Base-by-base conservation (phyloP, 1,140 invertebrate species). In the Euwallacea fornicatus region DNA sequence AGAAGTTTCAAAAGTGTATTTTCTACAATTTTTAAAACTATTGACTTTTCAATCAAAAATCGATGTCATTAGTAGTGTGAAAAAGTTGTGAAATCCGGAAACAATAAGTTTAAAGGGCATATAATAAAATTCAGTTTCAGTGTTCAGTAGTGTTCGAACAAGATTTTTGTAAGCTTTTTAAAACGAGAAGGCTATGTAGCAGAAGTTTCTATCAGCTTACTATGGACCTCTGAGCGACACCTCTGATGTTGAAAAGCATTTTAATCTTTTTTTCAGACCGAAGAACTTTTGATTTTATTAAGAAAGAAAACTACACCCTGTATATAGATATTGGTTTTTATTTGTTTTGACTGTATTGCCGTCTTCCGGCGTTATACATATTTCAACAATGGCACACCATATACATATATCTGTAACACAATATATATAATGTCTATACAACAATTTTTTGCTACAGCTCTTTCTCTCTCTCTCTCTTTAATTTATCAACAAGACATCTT, bases 351-450 rank as follows among this genome's bases (percentile, higher is more conserved):
- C 78, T 78, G 77, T 75, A 76, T 73, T 66, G 77, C 78, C 75
- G 64, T 58, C 69, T 63, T 42, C 74, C 75, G 78, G 77, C 75
- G 69, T 75, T 76, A 77, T 77, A 78, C 72, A 76, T 64, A 67
- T 76, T 78, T 80, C 75, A 80, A 78, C 78, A 80, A 81, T 81
- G 80, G 80, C 80, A 81, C 80, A 80, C 80, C 70, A 72, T 77
- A 75, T 80, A 81, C 78, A 81, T 76, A 73, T 74, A 79, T 78
- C 75, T 78, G 75, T 78, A 78, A 80, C 78, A 78, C 78, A 81
- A 80, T 79, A 81, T 79, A 33, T 33, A 78, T 80, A 78, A 75
- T 72, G 70, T 72, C 70, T 72, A 61, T 72, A 72, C 63, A 72
- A 72, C 56, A 72, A 71, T 65, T 72, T 64, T 11, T 50, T 72